A percentile compares a stretch with the other conserved stretches of the same genome.
These are phyloP conservation scores for Tolypeutes matacus DNA, from an alignment of 2,797 vertebrate species.

Conservation along the genomic window DNA sequence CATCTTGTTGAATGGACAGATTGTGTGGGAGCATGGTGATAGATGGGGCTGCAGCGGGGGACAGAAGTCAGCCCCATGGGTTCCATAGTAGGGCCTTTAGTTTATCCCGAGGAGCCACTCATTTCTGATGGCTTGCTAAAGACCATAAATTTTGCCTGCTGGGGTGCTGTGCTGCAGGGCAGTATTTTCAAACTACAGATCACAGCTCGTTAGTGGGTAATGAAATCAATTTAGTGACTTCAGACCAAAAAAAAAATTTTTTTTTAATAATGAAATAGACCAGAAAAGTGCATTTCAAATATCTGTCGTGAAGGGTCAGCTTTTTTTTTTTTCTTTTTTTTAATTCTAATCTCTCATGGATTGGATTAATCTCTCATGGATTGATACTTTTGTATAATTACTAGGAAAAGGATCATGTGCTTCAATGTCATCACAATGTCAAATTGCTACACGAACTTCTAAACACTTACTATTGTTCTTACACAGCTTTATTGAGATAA, in stretches of 20 bases:
- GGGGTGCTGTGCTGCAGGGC: too few relatives aligned
- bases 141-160: neutral
- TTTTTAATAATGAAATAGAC: neutral
- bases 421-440: neutral
- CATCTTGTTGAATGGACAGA: neutral
- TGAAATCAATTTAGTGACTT: neutral
- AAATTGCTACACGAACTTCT: neutral
- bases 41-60: rapidly evolving
- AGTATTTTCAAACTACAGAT: neutral
- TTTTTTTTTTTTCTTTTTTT: neutral
- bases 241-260: neutral
- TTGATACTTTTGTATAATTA: neutral
- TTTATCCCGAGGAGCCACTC: neutral
- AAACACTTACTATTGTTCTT: neutral
- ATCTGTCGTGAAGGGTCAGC: neutral
- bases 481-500: slow-evolving; percentile 16
- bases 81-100: neutral
- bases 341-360: neutral
- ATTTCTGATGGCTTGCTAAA: neutral
- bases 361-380: neutral
- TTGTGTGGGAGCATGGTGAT: neutral
- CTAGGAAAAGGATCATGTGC: neutral
- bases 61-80: neutral
- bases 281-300: neutral
- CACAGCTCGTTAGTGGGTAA: neutral